Base-by-base conservation (phyloP, 2,797 vertebrate genomes). In the Etheostoma perlongum region DNA sequence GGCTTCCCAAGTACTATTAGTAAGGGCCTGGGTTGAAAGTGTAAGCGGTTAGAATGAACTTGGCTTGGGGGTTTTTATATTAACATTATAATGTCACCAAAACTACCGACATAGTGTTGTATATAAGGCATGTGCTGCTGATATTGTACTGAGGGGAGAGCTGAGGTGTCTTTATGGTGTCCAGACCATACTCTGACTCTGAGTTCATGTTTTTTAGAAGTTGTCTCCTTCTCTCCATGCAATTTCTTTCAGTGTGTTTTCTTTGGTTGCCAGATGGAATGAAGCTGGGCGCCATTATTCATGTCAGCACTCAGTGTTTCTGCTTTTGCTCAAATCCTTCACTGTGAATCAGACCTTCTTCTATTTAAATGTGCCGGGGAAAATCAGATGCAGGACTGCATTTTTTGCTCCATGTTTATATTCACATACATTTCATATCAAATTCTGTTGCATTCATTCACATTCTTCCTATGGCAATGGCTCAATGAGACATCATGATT, bases 271-370 rank as follows among this genome's bases (percentile, higher is more conserved):
- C 66, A 61, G 42, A 59, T 85, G 79, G 82, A 88, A 78, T 70
- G 72, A 66, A 88, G 67, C 64, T 73, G 63, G 9, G 64, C 71
- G 72, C 72, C 79, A 87, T 92, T 73, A 76, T 84, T 89, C 87
- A 90, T 89, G 85, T 91, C 87, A 83, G 85, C 83, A 62, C 75
- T 78, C 63, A 55, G 78, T 62, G 78, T 66, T 53, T 91, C 88
- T 91, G 90, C 68, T 79, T 90, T 84, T 40, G 62, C 80, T 90
- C 85, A 90, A 53, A 79, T 0, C 66, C 59, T 74, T 81, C 73
- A 44, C 54, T 10, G 51, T 68, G 72, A 79, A 75, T 73, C 80
- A 76, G 69, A 76, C 42, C 58, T 23, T 23, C 47, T 71, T 61
- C 48, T 64, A 64, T 74, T 57, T 48, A 46, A 49, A 49, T 13